These are phyloP conservation scores for Esox masquinongy DNA, from an alignment of 2,797 vertebrate genomes.

Conservation along the genomic window DNA sequence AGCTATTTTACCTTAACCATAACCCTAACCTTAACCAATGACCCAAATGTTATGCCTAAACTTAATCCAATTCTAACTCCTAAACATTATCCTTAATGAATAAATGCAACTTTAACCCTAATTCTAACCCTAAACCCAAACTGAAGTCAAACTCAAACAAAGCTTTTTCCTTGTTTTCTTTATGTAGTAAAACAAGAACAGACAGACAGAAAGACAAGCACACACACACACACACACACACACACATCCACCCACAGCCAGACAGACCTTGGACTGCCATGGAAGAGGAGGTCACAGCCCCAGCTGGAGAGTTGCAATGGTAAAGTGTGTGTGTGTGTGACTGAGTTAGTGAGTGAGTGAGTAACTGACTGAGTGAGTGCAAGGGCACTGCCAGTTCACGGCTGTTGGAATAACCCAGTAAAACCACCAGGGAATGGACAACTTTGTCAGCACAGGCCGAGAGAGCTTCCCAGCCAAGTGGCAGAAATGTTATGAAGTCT, in stretches of 20 bases:
- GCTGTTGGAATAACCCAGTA: not conserved
- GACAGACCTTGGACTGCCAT: slow-evolving; percentile 12
- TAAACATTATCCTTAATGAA: too few relatives aligned
- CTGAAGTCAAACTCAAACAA: too few relatives aligned
- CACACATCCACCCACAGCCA: slow-evolving; percentile 5
- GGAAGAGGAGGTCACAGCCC: not conserved
- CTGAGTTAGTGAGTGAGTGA: not conserved
- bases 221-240: slow-evolving; percentile 11
- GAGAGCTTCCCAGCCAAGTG: not conserved
- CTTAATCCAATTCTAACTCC: too few relatives aligned
- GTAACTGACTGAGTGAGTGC: not conserved
- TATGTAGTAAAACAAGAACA: not conserved
- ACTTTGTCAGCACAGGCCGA: not conserved
- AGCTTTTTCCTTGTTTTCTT: not conserved
- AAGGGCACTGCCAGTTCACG: not conserved
- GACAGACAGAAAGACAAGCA: slow-evolving; percentile 12
- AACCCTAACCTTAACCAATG: too few relatives aligned
- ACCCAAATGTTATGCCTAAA: too few relatives aligned
- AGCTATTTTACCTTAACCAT: too few relatives aligned
- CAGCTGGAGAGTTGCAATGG: not conserved
- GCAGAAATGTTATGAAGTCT: not conserved
- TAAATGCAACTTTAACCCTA: too few relatives aligned
- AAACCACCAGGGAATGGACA: not conserved
- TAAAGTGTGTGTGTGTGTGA: not conserved
- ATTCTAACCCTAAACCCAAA: too few relatives aligned